Percentiles rank a stretch among this genome's conserved stretches.
Conservation (phyloP, 2,797 vertebrate genomes). For the Intellagama lesueurii region DNA sequence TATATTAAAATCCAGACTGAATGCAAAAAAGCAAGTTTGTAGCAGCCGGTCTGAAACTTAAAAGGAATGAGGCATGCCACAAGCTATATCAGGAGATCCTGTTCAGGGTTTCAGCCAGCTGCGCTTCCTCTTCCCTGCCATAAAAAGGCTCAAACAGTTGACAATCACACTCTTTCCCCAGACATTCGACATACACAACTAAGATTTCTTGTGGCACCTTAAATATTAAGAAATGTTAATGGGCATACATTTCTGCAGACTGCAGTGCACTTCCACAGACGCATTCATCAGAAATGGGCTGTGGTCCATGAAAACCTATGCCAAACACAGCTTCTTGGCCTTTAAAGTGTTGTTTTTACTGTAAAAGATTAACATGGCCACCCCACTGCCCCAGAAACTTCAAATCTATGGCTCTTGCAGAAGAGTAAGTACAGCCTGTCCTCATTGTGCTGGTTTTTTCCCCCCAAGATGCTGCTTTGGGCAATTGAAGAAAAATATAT, state of each 20-base stretch:
- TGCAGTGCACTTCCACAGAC: background rate
- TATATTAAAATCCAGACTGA: background rate
- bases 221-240: no score
- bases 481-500: background rate
- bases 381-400: background rate
- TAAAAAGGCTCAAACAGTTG: background rate
- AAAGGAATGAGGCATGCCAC: background rate
- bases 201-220: no score
- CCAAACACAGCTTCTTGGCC: no score
- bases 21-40: background rate
- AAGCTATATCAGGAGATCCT: background rate
- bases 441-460: no score
- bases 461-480: background rate
- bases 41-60: background rate
- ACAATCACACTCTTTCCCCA: background rate
- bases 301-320: no score
- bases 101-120: background rate
- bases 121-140: background rate
- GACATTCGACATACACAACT: background rate
- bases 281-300: no score
- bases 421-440: background rate
- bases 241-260: no score
- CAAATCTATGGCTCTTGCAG: background rate
- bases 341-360: no score
- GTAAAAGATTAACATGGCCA: background rate